A percentile compares a stretch with the other conserved stretches of the same genome.
Conservation (phyloP, 2,113 vertebrate species). For the Oreochromis tanganicae region DNA sequence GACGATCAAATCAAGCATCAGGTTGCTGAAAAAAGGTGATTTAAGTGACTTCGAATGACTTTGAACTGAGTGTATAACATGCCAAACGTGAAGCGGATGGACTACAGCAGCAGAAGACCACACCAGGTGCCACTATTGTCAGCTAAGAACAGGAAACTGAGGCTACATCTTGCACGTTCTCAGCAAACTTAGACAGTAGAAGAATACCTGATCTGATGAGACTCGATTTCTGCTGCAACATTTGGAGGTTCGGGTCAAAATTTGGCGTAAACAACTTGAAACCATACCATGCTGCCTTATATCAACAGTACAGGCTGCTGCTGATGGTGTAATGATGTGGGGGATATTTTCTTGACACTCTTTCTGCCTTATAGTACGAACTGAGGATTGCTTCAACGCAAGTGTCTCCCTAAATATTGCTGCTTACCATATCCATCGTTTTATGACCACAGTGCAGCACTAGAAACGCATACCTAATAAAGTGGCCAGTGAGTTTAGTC, state of each 20-base stretch:
- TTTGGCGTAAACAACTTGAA: rapidly evolving
- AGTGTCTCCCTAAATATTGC: neutral
- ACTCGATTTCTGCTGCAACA: neutral
- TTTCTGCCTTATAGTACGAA: rapidly evolving
- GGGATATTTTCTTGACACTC: neutral
- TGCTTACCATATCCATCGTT: neutral
- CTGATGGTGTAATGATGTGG: neutral
- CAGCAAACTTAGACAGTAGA: neutral
- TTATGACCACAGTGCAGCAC: neutral
- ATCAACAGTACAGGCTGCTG: neutral
- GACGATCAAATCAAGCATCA: neutral
- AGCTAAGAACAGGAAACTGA: neutral
- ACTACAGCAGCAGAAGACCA: neutral
- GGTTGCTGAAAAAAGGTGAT: neutral
- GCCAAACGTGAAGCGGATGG: too few species aligned
- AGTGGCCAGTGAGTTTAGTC: neutral
- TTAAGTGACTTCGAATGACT: neutral
- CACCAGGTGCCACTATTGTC: neutral
- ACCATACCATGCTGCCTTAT: rapidly evolving
- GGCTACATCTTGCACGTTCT: rapidly evolving
- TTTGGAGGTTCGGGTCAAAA: rapidly evolving
- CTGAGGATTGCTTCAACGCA: rapidly evolving
- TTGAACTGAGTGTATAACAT: too few species aligned
- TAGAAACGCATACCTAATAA: neutral
- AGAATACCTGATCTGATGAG: neutral